Base-by-base conservation (phyloP, 2,113 vertebrate genomes). In the Channa maculata region DNA sequence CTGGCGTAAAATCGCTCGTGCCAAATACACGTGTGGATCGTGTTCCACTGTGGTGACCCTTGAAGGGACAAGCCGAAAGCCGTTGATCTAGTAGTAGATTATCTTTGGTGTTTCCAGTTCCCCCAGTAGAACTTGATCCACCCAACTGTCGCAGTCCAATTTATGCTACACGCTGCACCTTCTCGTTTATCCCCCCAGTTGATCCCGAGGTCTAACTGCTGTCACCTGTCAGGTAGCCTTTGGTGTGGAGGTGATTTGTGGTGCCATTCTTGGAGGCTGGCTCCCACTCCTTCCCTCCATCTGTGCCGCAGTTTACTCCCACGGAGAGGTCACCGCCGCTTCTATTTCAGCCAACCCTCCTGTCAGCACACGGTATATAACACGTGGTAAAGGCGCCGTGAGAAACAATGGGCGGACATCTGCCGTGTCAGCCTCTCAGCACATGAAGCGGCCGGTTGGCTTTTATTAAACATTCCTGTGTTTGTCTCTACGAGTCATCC, bases 181-280 rank as follows among this genome's bases (percentile, higher is more conserved):
- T 5, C 15, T 46, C 53, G 3, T 59, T 54, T 36, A 6, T 3
- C 71, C 65, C 53, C 49, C 37, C 45, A 5, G 73, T 52, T 13
- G 61, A 61, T 66, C 62, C 53, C 3, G 46, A 72, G 81, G 75
- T 66, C 59, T 70, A 37, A 59, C 71, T 9, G 15, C 48, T 11
- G 53, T 78, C 72, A 72, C 75, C 79, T 76, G 80, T 69, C 80
- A 71, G 63, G 48, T 52, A 15, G 69, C 77, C 53, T 33, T 9
- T 52, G 65, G 75, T 41, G 37, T 37, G 65, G 3, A 24, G 52
- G 61, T 79, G 60, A 60, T 86, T 88, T 74, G 60, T 52, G 77
- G 61, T 46, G 60, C 75, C 68, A 50, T 3, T 46, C 76, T 72
- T 6, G 4, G 49, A 64, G 49, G 58, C 68, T 58, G 50, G 38